A percentile compares a stretch with the other conserved stretches of the same genome.
Conservation (phyloP, 2,888 invertebrate species). For the Dendrolimus houi region DNA sequence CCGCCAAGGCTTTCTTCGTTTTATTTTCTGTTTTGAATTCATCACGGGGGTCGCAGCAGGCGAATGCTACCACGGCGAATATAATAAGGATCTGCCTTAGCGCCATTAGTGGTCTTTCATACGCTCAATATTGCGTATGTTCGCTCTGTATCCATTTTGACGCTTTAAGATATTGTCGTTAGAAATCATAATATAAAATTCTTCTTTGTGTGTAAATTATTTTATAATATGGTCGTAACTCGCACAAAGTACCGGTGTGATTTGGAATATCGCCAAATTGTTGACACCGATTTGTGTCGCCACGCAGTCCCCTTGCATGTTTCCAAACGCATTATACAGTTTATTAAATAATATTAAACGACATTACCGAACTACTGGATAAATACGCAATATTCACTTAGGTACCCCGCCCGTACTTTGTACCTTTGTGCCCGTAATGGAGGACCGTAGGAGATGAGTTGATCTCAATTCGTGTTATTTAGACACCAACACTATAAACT, state of each 20-base stretch:
- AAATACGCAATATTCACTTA: neutral
- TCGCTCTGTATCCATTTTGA: neutral
- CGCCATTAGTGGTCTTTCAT: conserved; percentile 56
- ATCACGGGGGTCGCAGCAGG: conserved; percentile 37
- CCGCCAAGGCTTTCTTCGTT: conserved; percentile 59
- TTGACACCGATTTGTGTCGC: neutral
- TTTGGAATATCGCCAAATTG: conserved; percentile 1
- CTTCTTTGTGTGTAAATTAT: conserved; percentile 15
- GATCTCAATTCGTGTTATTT: neutral
- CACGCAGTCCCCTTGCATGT: conserved; percentile 10
- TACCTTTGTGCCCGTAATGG: neutral
- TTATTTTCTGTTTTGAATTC: conserved; percentile 57
- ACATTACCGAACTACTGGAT: neutral
- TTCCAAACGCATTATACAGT: neutral
- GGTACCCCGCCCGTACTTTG: neutral
- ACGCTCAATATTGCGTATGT: neutral
- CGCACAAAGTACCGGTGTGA: conserved; percentile 1
- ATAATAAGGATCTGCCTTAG: conserved; percentile 38
- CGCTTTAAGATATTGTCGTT: neutral
- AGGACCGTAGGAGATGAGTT: neutral
- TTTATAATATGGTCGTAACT: neutral
- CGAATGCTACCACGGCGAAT: conserved; percentile 42
- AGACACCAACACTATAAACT: neutral
- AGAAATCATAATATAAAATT: conserved; percentile 11
- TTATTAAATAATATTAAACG: neutral